phyloP scores from a whole-genome alignment of 2,797 vertebrate species.

The Nyctibius grandis region DNA sequence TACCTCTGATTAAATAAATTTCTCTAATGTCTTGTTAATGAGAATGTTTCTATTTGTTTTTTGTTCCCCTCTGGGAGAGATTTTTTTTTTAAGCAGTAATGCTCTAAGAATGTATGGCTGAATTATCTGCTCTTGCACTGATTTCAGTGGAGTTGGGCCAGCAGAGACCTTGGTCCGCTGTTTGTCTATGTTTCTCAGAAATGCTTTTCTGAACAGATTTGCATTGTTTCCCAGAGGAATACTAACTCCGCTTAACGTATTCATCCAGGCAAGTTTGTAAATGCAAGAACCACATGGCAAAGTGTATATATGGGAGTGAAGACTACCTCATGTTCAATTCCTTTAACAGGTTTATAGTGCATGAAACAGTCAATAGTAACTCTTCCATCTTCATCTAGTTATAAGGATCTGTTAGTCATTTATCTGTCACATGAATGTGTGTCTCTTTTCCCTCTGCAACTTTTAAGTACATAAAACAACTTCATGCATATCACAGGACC shows the following conservation, averaged over 20 bases:
- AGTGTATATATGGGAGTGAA: not conserved
- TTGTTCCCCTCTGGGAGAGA: not conserved
- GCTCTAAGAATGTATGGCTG: constrained; percentile 10
- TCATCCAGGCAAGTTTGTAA: not conserved
- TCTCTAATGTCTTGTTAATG: constrained; percentile 38
- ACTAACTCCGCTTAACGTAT: not conserved
- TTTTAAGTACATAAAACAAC: not conserved
- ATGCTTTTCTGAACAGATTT: constrained; percentile 8
- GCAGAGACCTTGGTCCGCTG: not conserved
- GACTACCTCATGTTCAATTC: not conserved
- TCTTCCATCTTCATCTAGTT: not conserved
- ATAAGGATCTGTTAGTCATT: not conserved
- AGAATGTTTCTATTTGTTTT: constrained; percentile 16
- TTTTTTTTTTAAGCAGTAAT: constrained; percentile 49
- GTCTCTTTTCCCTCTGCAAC: not conserved
- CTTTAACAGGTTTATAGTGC: not conserved
- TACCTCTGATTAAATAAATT: constrained; percentile 16
- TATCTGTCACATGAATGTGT: not conserved
- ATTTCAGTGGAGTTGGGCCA: constrained; percentile 40
- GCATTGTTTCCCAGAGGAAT: not conserved
- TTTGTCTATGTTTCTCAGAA: constrained; percentile 34
- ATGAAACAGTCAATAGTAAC: not conserved
- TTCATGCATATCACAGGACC: not conserved
- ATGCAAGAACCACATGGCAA: not conserved
- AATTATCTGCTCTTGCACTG: not conserved